Evolutionary conservation across 1,140 invertebrate species (phyloP).

Genomic region (Micrasema longulum): DNA sequence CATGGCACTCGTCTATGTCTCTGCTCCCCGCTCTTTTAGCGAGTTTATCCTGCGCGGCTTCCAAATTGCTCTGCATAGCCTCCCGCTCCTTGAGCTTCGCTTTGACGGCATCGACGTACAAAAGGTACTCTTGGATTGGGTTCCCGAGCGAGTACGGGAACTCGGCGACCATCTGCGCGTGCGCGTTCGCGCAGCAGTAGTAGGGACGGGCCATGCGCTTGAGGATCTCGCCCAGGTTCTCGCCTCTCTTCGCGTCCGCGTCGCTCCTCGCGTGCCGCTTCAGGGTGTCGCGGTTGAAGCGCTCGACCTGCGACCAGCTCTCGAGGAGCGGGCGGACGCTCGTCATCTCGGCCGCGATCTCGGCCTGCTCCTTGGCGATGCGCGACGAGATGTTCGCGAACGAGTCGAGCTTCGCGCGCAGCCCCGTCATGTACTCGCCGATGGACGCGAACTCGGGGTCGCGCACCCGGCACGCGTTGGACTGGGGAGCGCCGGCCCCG

Average conservation of each 20-base stretch:
- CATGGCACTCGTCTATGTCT: constrained; percentile 48
- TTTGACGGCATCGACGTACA: constrained; percentile 77
- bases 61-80: constrained; percentile 77
- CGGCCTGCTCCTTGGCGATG: constrained; percentile 76
- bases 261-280: constrained; percentile 14
- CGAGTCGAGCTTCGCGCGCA: constrained; percentile 74
- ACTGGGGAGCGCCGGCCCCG: constrained; percentile 32
- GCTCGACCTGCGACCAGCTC: constrained; percentile 49
- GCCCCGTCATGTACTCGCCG: constrained; percentile 73
- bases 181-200: constrained; percentile 64
- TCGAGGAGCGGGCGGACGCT: constrained; percentile 70
- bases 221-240: constrained; percentile 65
- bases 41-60: constrained; percentile 75
- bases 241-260: neutral
- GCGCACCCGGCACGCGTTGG: constrained; percentile 46
- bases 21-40: constrained; percentile 59
- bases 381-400: constrained; percentile 76
- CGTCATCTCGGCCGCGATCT: constrained; percentile 69
- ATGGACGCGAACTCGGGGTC: constrained; percentile 75
- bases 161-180: constrained; percentile 60
- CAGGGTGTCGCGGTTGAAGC: constrained; percentile 47
- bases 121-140: constrained; percentile 77
- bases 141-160: constrained; percentile 60
- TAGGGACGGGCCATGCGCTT: constrained; percentile 67
- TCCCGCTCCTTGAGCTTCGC: constrained; percentile 77